These are phyloP conservation scores for Parauchenoglanis punctatus DNA, from an alignment of 2,797 vertebrate species.

Conservation along the genomic window DNA sequence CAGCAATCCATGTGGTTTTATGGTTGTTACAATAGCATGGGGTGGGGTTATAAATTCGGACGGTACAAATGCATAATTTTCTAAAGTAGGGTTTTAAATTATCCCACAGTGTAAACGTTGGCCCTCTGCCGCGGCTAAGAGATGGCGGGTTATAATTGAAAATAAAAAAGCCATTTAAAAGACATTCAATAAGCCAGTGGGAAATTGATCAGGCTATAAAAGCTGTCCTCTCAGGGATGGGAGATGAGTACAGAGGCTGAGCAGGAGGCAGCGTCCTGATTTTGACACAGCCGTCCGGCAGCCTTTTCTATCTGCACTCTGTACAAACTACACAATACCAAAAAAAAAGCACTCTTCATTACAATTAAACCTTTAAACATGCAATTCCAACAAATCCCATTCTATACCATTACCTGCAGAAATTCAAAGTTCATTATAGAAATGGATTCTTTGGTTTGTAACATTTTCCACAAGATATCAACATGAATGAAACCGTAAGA, in stretches of 20 bases:
- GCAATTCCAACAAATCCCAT: background rate
- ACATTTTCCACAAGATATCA: constrained; percentile 2
- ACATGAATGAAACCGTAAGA: background rate
- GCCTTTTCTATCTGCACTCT: constrained; percentile 23
- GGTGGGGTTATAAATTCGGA: constrained; percentile 49
- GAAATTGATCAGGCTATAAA: constrained; percentile 80
- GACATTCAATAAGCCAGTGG: constrained; percentile 77
- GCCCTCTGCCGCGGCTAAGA: constrained; percentile 61
- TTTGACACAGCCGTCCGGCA: constrained; percentile 52
- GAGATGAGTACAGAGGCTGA: constrained; percentile 34
- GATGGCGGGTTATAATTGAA: constrained; percentile 72
- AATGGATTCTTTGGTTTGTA: background rate
- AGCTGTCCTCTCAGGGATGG: constrained; percentile 51
- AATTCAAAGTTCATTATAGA: background rate
- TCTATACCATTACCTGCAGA: background rate
- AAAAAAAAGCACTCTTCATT: background rate
- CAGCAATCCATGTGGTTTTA: constrained; percentile 54
- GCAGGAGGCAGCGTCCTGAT: constrained; percentile 4
- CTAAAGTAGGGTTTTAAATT: constrained; percentile 74
- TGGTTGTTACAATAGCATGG: constrained; percentile 43
- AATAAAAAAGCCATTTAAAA: constrained; percentile 81
- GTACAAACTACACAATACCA: background rate
- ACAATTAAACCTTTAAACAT: background rate
- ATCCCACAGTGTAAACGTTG: constrained; percentile 64
- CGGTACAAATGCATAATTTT: constrained; percentile 78